Percentiles rank a stretch among this genome's conserved stretches.
These are phyloP conservation scores for Aurelia sp. DNA, from an alignment of 30 jellyfish, hydroid and myxozoan species.

Conservation along the genomic window DNA sequence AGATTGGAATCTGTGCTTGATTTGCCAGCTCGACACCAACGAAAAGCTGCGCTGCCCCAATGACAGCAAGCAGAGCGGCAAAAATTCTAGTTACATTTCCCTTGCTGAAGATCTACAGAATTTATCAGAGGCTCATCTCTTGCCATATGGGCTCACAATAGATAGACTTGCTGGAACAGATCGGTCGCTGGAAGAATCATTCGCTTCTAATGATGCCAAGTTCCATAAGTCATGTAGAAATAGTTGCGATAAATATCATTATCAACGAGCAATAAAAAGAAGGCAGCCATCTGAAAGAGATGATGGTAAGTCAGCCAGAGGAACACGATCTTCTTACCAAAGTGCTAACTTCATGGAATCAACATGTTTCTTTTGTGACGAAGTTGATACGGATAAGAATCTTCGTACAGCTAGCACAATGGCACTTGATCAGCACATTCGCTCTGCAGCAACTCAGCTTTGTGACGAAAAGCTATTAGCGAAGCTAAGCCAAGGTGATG, in stretches of 20 bases:
- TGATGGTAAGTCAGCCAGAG: not conserved
- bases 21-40: conserved; percentile 10
- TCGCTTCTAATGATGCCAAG: conserved; percentile 25
- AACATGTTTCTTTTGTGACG: conserved; percentile 45
- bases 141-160: conserved; percentile 4
- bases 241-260: conserved; percentile 10
- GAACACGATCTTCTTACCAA: conserved; percentile 11
- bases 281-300: conserved; percentile 16
- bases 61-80: conserved; percentile 13
- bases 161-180: conserved; percentile 2
- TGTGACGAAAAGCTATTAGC: conserved; percentile 50
- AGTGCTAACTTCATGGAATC: conserved; percentile 9
- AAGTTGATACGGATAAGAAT: conserved; percentile 7
- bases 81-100: conserved; percentile 15
- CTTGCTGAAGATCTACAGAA: conserved; percentile 14
- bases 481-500: conserved; percentile 46
- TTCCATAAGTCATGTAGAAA: conserved; percentile 36
- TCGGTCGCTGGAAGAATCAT: conserved; percentile 19
- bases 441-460: conserved; percentile 28
- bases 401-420: conserved; percentile 15
- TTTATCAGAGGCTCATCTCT: conserved; percentile 1
- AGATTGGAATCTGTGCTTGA: not conserved
- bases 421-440: conserved; percentile 9
- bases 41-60: conserved; percentile 30
- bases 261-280: conserved; percentile 16